These are phyloP conservation scores for Leptopilina syphax DNA, from an alignment of 2,888 invertebrate genomes.

Conservation along the genomic window DNA sequence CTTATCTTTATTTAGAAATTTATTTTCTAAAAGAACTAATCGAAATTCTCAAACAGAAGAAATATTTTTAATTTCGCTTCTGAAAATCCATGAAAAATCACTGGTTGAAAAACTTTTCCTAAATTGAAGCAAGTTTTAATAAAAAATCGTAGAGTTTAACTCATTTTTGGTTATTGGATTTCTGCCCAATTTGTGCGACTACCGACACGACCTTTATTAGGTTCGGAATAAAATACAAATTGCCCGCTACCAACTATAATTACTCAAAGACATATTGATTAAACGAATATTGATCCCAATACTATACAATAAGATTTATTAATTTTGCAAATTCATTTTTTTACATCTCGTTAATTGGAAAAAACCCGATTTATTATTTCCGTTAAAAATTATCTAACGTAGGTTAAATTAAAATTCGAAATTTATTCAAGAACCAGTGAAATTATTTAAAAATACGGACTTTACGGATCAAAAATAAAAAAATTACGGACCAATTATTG, in stretches of 20 bases:
- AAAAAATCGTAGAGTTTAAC: constrained; percentile 26
- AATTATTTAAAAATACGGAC: too few relatives aligned
- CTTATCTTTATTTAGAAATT: too few relatives aligned
- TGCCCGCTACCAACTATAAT: constrained; percentile 26
- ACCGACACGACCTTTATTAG: constrained; percentile 20
- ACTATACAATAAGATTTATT: not conserved
- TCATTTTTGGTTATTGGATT: constrained; percentile 34
- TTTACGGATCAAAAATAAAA: too few relatives aligned
- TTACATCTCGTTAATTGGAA: not conserved
- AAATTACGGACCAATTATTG: too few relatives aligned
- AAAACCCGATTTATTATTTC: not conserved
- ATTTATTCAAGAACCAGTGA: too few relatives aligned
- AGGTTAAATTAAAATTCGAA: too few relatives aligned
- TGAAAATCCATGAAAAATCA: too few relatives aligned
- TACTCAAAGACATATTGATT: constrained; percentile 19
- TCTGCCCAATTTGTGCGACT: constrained; percentile 24
- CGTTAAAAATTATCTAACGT: too few relatives aligned
- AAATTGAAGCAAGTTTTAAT: constrained; percentile 30
- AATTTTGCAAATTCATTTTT: constrained; percentile 1
- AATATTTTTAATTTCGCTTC: not conserved
- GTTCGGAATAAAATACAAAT: constrained; percentile 35
- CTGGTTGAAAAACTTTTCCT: not conserved
- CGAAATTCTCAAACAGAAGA: not conserved
- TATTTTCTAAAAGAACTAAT: too few relatives aligned
- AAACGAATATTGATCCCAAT: constrained; percentile 5